A percentile compares a stretch with the other conserved stretches of the same genome.
Conservation (phyloP, 2,888 invertebrate species). For the Tenthredo mesomela region DNA sequence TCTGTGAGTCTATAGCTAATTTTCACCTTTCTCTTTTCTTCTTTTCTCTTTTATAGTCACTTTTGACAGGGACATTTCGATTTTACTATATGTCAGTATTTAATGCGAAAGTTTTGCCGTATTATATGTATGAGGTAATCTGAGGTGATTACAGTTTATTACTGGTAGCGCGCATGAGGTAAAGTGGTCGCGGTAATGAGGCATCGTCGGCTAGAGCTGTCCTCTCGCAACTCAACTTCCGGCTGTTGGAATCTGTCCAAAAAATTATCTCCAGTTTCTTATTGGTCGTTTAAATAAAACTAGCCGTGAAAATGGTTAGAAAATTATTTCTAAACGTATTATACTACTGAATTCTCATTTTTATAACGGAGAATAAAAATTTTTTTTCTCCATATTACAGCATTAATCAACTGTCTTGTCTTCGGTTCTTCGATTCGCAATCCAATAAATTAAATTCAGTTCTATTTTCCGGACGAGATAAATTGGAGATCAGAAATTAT, state of each 20-base stretch:
- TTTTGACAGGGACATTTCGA: neutral
- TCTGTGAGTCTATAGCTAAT: neutral
- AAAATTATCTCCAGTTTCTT: neutral
- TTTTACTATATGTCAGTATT: neutral
- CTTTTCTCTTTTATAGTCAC: neutral
- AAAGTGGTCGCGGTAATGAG: constrained; percentile 39
- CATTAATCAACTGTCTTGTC: too few species aligned
- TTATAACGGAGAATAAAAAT: too few species aligned
- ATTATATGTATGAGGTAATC: constrained; percentile 26
- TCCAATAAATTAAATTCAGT: neutral
- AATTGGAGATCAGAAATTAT: neutral
- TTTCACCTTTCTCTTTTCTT: neutral
- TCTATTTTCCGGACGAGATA: neutral
- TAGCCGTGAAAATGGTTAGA: neutral
- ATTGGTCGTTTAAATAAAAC: neutral
- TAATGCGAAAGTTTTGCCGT: neutral
- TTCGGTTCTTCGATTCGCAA: neutral
- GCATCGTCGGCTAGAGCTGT: constrained; percentile 26
- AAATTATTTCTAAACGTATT: neutral
- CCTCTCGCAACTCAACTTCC: constrained; percentile 26
- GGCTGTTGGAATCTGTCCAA: constrained; percentile 39
- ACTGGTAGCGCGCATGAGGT: neutral
- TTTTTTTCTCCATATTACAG: too few species aligned
- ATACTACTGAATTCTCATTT: neutral
- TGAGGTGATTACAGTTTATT: constrained; percentile 30